These are phyloP conservation scores for Erpetoichthys calabaricus DNA, from an alignment of 2,797 vertebrate species.

Conservation along the genomic window DNA sequence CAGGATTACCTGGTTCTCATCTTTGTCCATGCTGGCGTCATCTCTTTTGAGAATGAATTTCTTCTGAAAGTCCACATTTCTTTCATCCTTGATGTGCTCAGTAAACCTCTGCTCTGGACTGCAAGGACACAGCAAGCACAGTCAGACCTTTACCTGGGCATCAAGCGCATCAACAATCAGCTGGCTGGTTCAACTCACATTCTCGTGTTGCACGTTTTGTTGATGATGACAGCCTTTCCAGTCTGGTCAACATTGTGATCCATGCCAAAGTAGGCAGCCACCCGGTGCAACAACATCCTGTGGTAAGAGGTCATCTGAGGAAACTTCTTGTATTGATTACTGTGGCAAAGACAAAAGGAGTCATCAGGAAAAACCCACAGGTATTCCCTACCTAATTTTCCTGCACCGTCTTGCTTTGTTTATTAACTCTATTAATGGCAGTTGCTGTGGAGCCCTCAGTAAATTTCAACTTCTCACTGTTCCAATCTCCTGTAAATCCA, in stretches of 20 bases:
- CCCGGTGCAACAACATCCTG: slow-evolving; percentile 93
- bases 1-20: slow-evolving; percentile 80
- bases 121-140: slow-evolving; percentile 15
- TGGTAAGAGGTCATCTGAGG: slow-evolving; percentile 99
- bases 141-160: too few species aligned
- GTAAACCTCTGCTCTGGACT: slow-evolving; percentile 97
- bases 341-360: slow-evolving; percentile 24
- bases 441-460: too few species aligned
- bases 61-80: slow-evolving; percentile 88
- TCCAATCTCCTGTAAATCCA: too few species aligned
- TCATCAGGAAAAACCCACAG: not conserved
- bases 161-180: too few species aligned
- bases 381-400: too few species aligned
- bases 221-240: slow-evolving; percentile 95
- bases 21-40: slow-evolving; percentile 91
- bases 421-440: too few species aligned
- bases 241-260: slow-evolving; percentile 98
- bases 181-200: slow-evolving; percentile 53
- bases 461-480: too few species aligned
- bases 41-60: slow-evolving; percentile 95
- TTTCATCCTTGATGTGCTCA: slow-evolving; percentile 95
- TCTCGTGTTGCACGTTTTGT: slow-evolving; percentile 94
- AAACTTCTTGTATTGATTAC: slow-evolving; percentile 98
- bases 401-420: too few species aligned
- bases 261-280: slow-evolving; percentile 97